Percentiles rank a stretch among this genome's conserved stretches.
These are phyloP conservation scores for Typhlomys cinereus DNA, from an alignment of 2,113 vertebrate genomes.

Conservation along the genomic window DNA sequence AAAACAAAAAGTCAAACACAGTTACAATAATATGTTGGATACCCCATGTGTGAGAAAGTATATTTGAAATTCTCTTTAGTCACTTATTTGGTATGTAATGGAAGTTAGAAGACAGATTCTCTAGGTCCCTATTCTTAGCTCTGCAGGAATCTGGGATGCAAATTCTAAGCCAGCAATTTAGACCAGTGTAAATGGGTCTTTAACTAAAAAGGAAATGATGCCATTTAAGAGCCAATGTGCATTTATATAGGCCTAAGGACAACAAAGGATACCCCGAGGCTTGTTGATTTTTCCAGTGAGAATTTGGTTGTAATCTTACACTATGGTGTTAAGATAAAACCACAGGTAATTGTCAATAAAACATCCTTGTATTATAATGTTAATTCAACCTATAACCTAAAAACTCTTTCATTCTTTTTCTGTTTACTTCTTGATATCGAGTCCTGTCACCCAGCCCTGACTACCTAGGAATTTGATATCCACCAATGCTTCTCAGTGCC, in stretches of 20 bases:
- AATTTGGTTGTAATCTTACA: slow-evolving; percentile 43
- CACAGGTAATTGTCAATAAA: slow-evolving; percentile 5
- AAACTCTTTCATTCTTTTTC: background rate
- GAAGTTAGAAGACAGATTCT: slow-evolving; percentile 15
- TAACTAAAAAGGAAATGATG: slow-evolving; percentile 41
- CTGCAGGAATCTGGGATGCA: background rate
- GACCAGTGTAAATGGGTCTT: background rate
- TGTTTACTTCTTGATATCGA: background rate
- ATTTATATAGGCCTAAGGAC: background rate
- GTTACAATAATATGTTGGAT: background rate
- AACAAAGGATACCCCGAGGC: slow-evolving; percentile 33
- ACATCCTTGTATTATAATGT: slow-evolving; percentile 45
- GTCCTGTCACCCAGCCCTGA: background rate
- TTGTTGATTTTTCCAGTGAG: slow-evolving; percentile 17
- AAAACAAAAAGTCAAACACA: slow-evolving; percentile 12
- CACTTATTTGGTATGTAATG: slow-evolving; percentile 17
- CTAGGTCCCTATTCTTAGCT: background rate
- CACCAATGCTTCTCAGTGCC: background rate
- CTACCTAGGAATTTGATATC: background rate
- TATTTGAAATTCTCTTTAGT: slow-evolving; percentile 15
- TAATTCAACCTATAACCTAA: slow-evolving; percentile 33
- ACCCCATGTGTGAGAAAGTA: background rate
- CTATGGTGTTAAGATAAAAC: slow-evolving; percentile 33
- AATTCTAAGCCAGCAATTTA: slow-evolving; percentile 41
- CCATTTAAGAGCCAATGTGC: background rate